Evolutionary conservation across 2,797 vertebrate species (phyloP), one percentile per base, ranked within the genome.

Genomic region (Enteromius argenteus): DNA sequence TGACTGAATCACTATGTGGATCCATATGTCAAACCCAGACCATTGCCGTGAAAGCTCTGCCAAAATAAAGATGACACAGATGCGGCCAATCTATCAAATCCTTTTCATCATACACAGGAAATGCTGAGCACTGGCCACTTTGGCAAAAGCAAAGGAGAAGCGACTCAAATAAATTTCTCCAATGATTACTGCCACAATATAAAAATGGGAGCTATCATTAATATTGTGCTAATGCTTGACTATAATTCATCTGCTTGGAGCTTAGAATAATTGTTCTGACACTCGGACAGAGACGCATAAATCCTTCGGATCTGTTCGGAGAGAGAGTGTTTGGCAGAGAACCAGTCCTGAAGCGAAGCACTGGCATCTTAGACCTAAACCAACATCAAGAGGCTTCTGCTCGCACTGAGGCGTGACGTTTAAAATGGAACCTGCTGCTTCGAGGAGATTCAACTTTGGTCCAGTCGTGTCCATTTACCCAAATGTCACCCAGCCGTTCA

Each of bases 231-330:
- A 93, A 95, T 92, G 91, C 90, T 91, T 88, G 93, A 91, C 90
- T 91, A 94, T 95, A 92, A 94, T 92, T 94, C 94, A 94, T 87
- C 86, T 91, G 89, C 73, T 91, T 91, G 92, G 92, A 93, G 93
- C 88, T 83, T 87, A 90, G 92, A 94, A 94, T 93, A 92, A 92
- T 95, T 92, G 92, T 94, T 94, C 91, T 92, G 94, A 94, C 94
- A 93, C 88, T 88, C 90, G 93, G 93, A 94, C 95, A 95, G 93
- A 91, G 91, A 93, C 92, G 90, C 92, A 95, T 95, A 94, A 95
- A 95, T 95, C 94, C 94, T 92, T 94, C 73, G 27, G 90, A 90
- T 91, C 93, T 92, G 93, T 94, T 90, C 90, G 81, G 83, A 90
- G 90, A 90, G 90, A 93, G 91, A 90, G 89, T 90, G 91, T 93